Evolutionary conservation across 2,113 vertebrate genomes (phyloP).

Genomic region (Crotophaga sulcirostris): DNA sequence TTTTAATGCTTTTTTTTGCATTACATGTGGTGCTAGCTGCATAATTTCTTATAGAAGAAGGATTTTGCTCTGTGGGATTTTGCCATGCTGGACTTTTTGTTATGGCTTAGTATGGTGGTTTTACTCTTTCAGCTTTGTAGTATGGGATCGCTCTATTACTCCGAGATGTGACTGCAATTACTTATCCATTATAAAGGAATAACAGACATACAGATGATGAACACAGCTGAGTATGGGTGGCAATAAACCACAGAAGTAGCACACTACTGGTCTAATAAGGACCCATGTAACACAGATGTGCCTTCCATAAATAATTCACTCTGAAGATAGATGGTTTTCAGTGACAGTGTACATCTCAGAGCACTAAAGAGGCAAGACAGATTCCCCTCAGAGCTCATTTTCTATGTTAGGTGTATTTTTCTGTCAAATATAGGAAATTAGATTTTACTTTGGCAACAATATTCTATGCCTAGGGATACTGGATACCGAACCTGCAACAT

Average conservation of each 20-base stretch:
- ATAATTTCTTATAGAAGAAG: background rate
- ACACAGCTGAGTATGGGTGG: background rate
- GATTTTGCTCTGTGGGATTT: background rate
- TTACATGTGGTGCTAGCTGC: background rate
- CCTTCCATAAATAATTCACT: conserved; percentile 30
- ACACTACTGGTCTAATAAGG: background rate
- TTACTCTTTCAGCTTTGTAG: background rate
- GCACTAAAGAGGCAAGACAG: background rate
- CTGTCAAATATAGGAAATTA: background rate
- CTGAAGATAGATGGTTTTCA: background rate
- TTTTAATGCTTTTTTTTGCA: background rate
- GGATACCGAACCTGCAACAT: background rate
- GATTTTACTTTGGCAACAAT: background rate
- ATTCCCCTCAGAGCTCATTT: background rate
- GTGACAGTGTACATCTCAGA: background rate
- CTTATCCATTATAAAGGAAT: background rate
- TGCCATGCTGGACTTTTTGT: background rate
- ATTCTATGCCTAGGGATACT: background rate
- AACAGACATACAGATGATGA: background rate
- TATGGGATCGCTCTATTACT: background rate
- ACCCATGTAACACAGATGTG: background rate
- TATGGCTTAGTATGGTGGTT: background rate
- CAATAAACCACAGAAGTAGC: background rate
- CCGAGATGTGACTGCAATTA: background rate
- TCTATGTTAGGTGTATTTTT: background rate